Evolutionary conservation across 2,888 invertebrate species (phyloP).

Genomic region (Zygothrica quintamaculata): DNA sequence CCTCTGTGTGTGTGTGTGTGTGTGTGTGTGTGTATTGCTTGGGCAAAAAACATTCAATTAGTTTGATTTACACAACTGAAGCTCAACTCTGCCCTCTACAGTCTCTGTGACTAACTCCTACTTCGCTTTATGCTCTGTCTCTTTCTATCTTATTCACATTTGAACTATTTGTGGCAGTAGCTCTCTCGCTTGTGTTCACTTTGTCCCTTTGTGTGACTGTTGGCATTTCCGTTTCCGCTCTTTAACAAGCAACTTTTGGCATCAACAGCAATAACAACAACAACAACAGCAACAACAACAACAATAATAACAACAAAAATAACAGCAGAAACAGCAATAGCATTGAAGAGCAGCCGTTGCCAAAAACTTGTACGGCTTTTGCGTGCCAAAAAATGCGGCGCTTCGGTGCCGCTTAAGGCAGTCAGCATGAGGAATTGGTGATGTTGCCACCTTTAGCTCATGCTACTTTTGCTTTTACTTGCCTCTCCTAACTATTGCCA

Average conservation of each 20-base stretch:
- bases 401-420: slow-evolving; percentile 56
- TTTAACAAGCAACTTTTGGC: slow-evolving; percentile 78
- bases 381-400: slow-evolving; percentile 73
- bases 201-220: slow-evolving; percentile 76
- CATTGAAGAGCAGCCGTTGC: slow-evolving; percentile 50
- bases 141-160: background rate
- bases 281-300: slow-evolving; percentile 29
- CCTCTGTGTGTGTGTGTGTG: background rate
- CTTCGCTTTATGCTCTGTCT: slow-evolving; percentile 1
- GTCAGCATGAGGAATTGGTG: slow-evolving; percentile 19
- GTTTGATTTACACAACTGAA: slow-evolving; percentile 76
- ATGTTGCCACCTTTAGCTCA: slow-evolving; percentile 22
- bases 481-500: too few relatives aligned
- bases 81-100: slow-evolving; percentile 30
- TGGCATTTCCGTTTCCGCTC: slow-evolving; percentile 78
- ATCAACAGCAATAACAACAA: slow-evolving; percentile 55
- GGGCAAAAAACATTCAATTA: slow-evolving; percentile 77
- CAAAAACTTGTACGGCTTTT: slow-evolving; percentile 72
- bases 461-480: slow-evolving; percentile 10
- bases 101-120: background rate
- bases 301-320: slow-evolving; percentile 46
- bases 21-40: slow-evolving; percentile 37
- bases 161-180: background rate
- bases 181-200: slow-evolving; percentile 33
- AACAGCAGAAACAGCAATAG: slow-evolving; percentile 24